A percentile compares a stretch with the other conserved stretches of the same genome.
Conservation (phyloP, 23 tunicate species). For the Clavelina lepadiformis region DNA sequence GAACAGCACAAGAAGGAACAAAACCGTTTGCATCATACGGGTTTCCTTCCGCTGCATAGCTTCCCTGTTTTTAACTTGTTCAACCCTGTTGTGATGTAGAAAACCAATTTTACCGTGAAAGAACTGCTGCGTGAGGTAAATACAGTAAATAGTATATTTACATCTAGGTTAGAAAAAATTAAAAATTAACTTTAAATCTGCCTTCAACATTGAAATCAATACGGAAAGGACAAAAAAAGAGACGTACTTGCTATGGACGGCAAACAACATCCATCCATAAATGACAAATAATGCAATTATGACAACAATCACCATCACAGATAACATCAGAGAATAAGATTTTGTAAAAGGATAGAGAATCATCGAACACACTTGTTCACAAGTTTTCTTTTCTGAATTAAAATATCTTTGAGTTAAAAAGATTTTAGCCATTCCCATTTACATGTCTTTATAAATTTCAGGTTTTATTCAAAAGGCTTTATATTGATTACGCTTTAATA, state of each 20-base stretch:
- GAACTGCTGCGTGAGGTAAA: no score
- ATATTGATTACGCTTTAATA: no score
- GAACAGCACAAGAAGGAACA: conserved; percentile 39
- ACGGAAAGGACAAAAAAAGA: background rate
- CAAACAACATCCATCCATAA: conserved; percentile 51
- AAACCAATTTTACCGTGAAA: no score
- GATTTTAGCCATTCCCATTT: background rate
- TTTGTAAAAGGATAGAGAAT: conserved; percentile 72
- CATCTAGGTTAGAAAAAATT: no score
- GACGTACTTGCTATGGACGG: conserved; percentile 62
- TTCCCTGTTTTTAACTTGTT: conserved; percentile 3
- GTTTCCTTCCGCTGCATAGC: conserved; percentile 6
- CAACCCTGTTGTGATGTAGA: no score
- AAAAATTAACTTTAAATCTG: background rate
- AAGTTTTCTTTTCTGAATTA: conserved; percentile 31
- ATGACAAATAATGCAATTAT: conserved; percentile 28
- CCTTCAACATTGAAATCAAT: background rate
- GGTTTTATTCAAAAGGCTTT: no score
- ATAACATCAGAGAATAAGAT: conserved; percentile 47
- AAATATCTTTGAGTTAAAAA: background rate
- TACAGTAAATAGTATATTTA: no score
- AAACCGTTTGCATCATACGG: conserved; percentile 30
- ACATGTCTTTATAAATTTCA: background rate
- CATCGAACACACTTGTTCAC: conserved; percentile 40
- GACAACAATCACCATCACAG: conserved; percentile 32